Base-by-base conservation (phyloP, 2,888 invertebrate genomes). In the Amitus sp. region DNA sequence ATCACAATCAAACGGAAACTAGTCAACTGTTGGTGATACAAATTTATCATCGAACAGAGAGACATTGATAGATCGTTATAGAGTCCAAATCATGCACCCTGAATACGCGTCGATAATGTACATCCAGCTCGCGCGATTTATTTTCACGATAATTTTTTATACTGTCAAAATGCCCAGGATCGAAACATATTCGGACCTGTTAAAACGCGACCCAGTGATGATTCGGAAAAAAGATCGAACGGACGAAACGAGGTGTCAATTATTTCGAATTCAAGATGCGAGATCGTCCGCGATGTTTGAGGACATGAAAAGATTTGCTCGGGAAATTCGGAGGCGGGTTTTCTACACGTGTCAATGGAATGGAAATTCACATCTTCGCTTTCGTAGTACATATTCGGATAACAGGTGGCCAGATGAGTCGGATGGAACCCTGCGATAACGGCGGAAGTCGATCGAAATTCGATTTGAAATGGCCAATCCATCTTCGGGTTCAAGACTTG, bases 401-500 rank as follows among this genome's bases (percentile, higher is more conserved):
- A 40, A 40, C 40, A 40, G 40, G 40, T 40, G 40, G 40, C 40
- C 18, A 19, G 40, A 19, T 40, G 19, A 40, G 40, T 40, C 10
- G 19, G 19, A 40, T 19, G 19, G 40, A 40, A 19, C 15, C 37
- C 2, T 2, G 15, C 37, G 37, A 37, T 37, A 37, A 13, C 37
- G 10, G 19, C 3, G 19, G 6, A 19, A 40, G 40, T 40, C 40
- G 10, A 18, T 40, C 40, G 40, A 40, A 19, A 40, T 19, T 40
- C 40, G 19, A 40, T 40, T 40, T 40, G 19, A 40, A 40, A 40
- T 40, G 40, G 40, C 40, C 40, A 19, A 40, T 40, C 40, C 40
- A 9, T 40, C 40, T 19, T 18, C 40, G 18, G 19, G 40, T 3
- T 40, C 15, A 19, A 9, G 18, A 13, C 37, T 37, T 9, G 9